Percentiles rank a stretch among this genome's conserved stretches.
Conservation (phyloP, 2,113 vertebrate species). For the Reinhardtius hippoglossoides region DNA sequence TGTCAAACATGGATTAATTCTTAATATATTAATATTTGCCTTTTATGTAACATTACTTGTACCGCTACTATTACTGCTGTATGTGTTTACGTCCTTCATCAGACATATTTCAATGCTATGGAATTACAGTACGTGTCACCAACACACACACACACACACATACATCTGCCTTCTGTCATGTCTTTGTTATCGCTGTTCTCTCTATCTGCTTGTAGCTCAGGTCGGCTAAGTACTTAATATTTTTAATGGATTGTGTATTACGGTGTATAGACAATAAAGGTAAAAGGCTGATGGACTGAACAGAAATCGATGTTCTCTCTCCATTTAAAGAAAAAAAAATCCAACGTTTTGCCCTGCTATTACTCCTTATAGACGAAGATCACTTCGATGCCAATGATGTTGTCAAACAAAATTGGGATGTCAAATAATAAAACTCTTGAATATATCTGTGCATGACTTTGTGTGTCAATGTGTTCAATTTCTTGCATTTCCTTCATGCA, state of each 20-base stretch:
- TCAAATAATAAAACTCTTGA: slow-evolving; percentile 82
- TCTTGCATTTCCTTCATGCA: background rate
- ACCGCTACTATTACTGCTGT: slow-evolving; percentile 72
- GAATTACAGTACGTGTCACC: slow-evolving; percentile 56
- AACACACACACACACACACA: slow-evolving; percentile 46
- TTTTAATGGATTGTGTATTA: slow-evolving; percentile 94
- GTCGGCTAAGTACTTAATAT: slow-evolving; percentile 88
- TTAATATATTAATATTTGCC: slow-evolving; percentile 71
- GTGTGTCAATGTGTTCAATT: slow-evolving; percentile 14
- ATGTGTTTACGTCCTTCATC: slow-evolving; percentile 62
- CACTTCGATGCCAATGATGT: slow-evolving; percentile 76
- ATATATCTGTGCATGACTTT: slow-evolving; percentile 60
- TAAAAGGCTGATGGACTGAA: slow-evolving; percentile 55
- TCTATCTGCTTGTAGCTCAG: slow-evolving; percentile 80
- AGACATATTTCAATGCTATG: slow-evolving; percentile 60
- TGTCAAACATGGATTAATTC: slow-evolving; percentile 42
- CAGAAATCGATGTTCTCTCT: slow-evolving; percentile 64
- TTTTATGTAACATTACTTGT: slow-evolving; percentile 77
- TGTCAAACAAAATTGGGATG: slow-evolving; percentile 76
- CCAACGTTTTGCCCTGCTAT: slow-evolving; percentile 71
- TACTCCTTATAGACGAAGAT: slow-evolving; percentile 68
- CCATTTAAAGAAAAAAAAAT: slow-evolving; percentile 59
- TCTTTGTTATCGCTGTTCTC: slow-evolving; percentile 67
- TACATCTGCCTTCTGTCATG: slow-evolving; percentile 58
- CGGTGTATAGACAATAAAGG: slow-evolving; percentile 72